phyloP scores from a whole-genome alignment of 1,140 invertebrate species.

The Aphis gossypii region DNA sequence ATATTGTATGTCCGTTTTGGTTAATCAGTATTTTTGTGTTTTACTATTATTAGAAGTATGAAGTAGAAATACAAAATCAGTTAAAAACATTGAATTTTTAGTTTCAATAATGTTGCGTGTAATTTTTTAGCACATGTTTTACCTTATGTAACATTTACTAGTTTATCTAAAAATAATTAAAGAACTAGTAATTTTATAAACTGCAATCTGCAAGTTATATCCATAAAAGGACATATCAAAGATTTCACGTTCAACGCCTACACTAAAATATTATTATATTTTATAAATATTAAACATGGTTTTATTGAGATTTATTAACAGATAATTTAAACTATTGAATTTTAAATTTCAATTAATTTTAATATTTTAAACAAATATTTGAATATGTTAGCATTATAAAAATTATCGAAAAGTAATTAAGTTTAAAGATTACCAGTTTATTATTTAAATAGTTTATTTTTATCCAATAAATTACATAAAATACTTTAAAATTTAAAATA shows the following conservation, averaged over 20 bases:
- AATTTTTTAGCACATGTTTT: neutral
- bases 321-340: neutral
- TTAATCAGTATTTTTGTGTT: neutral
- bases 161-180: neutral
- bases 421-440: neutral
- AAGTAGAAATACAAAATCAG: neutral
- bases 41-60: neutral
- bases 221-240: neutral
- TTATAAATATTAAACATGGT: neutral
- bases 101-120: neutral
- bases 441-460: neutral
- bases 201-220: neutral
- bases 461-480: neutral
- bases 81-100: neutral
- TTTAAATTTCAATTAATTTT: neutral
- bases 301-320: neutral
- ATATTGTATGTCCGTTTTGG: neutral
- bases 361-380: neutral
- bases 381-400: neutral
- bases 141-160: neutral
- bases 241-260: neutral
- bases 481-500: no score
- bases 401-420: neutral
- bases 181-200: neutral
- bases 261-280: neutral